A percentile compares a stretch with the other conserved stretches of the same genome.
These are phyloP conservation scores for Amblyraja radiata DNA, from an alignment of 2,797 vertebrate genomes.

Conservation along the genomic window DNA sequence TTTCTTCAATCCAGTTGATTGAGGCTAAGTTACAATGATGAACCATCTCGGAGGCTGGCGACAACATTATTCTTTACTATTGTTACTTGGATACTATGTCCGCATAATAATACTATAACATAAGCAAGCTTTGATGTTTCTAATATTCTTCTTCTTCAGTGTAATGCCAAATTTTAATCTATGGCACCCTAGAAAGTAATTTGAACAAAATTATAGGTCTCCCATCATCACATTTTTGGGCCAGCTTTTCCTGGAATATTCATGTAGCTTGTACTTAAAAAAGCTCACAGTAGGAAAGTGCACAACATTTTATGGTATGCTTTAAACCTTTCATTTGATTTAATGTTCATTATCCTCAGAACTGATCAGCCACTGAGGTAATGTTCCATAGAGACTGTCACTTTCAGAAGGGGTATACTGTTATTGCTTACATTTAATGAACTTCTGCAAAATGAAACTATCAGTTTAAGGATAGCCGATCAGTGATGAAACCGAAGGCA, in stretches of 20 bases:
- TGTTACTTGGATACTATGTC: not conserved
- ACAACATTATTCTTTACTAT: not conserved
- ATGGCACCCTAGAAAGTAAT: not conserved
- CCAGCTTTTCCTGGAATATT: not conserved
- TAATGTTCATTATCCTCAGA: not conserved
- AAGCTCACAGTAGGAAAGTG: not conserved
- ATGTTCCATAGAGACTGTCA: not conserved
- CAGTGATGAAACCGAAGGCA: not conserved
- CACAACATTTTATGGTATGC: not conserved
- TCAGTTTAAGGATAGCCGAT: not conserved
- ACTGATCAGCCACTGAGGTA: not conserved
- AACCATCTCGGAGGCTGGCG: not conserved
- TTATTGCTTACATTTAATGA: not conserved
- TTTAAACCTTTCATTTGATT: conserved; percentile 8
- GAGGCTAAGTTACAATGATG: not conserved
- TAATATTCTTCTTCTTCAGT: not conserved
- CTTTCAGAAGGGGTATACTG: not conserved
- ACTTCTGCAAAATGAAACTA: not conserved
- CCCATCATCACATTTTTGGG: not conserved
- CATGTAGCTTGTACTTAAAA: not conserved
- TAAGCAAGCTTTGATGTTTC: not conserved
- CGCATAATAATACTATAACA: too few relatives aligned
- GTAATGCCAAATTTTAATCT: not conserved
- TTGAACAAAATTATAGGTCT: not conserved
- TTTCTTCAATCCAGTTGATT: not conserved